Conservation (phyloP, 2,113 vertebrate genomes). For the Crotalus tigris region DNA sequence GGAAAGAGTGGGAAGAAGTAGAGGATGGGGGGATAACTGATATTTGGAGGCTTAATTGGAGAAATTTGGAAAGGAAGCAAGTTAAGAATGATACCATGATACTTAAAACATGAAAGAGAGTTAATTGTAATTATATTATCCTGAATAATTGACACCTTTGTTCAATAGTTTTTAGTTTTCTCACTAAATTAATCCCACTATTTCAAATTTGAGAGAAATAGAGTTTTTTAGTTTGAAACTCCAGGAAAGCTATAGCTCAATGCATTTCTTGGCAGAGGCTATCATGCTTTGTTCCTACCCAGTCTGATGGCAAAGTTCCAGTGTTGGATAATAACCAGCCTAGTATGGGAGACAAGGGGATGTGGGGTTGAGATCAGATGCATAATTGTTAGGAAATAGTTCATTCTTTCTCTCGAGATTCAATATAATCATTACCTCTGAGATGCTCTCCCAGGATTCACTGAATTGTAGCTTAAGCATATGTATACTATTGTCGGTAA, state of each 20-base stretch:
- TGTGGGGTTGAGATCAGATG: not conserved
- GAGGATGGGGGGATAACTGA: not conserved
- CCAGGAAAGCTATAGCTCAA: not conserved
- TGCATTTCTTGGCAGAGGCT: not conserved
- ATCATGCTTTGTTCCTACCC: not conserved
- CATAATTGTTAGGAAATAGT: not conserved
- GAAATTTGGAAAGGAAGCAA: not conserved
- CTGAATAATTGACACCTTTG: not conserved
- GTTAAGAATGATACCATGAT: not conserved
- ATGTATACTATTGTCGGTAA: not conserved
- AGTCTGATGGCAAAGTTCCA: not conserved
- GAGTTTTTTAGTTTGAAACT: not conserved
- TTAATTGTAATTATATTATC: not conserved
- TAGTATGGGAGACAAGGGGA: not conserved
- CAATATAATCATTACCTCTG: not conserved
- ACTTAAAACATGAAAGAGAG: not conserved
- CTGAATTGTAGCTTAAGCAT: not conserved
- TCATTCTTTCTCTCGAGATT: not conserved
- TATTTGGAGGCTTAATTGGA: not conserved
- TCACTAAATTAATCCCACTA: not conserved
- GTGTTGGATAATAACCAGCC: not conserved
- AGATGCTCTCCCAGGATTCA: not conserved
- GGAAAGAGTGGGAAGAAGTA: not conserved
- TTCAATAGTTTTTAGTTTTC: not conserved
- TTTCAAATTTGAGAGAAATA: not conserved